phyloP scores from a whole-genome alignment of 1,140 invertebrate genomes.

The Campoletis sonorensis region DNA sequence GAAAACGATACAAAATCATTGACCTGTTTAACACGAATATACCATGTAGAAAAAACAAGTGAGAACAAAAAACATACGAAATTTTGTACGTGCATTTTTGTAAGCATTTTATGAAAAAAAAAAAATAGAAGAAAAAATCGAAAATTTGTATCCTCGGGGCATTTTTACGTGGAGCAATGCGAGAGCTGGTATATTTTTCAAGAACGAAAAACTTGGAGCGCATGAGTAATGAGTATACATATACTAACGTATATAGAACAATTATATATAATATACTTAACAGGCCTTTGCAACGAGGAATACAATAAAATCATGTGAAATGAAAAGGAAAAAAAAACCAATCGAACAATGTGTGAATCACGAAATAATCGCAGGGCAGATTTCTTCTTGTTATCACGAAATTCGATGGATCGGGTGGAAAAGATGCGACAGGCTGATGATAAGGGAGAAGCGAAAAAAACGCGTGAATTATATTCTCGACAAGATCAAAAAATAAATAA shows the following conservation, averaged over 20 bases:
- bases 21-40: constrained; percentile 29
- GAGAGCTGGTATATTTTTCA: constrained; percentile 64
- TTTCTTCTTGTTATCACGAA: constrained; percentile 10
- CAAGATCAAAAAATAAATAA: constrained; percentile 12
- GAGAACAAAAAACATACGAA: constrained; percentile 38
- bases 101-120: constrained; percentile 56
- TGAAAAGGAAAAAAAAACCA: background rate
- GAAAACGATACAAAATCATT: background rate
- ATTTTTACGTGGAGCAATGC: constrained; percentile 52
- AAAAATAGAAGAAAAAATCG: no score
- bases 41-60: constrained; percentile 11
- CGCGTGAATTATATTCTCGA: constrained; percentile 15
- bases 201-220: constrained; percentile 52
- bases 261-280: constrained; percentile 39
- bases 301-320: constrained; percentile 25
- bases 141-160: constrained; percentile 59
- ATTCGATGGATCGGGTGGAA: constrained; percentile 13
- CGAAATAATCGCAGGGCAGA: background rate
- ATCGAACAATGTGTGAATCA: background rate
- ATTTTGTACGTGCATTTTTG: constrained; percentile 56
- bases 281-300: constrained; percentile 44
- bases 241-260: constrained; percentile 19
- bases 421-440: background rate
- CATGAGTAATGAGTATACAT: constrained; percentile 30
- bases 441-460: background rate